A percentile compares a stretch with the other conserved stretches of the same genome.
Conservation (phyloP, 1,140 invertebrate species). For the Coelopa frigida region DNA sequence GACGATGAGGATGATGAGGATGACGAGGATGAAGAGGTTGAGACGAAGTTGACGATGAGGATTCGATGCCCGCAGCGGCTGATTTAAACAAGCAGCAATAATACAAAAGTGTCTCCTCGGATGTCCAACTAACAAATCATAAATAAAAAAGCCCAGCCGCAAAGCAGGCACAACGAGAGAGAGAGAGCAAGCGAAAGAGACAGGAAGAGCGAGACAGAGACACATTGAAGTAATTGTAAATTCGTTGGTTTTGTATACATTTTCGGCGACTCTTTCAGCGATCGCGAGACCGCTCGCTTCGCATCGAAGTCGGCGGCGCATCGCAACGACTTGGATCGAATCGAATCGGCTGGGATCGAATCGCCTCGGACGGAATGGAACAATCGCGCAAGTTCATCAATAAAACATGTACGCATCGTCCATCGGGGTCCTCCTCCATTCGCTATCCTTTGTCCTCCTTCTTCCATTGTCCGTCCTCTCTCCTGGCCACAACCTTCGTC, state of each 20-base stretch:
- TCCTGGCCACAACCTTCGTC: too few species aligned
- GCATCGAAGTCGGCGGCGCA: constrained; percentile 3
- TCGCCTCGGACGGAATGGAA: background rate
- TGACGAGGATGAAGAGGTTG: too few species aligned
- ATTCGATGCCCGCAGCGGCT: too few species aligned
- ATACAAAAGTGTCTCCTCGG: constrained; percentile 15
- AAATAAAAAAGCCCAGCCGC: constrained; percentile 10
- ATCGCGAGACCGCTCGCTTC: too few species aligned
- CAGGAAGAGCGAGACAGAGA: too few species aligned
- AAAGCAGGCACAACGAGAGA: constrained; percentile 3
- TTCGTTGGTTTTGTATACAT: background rate
- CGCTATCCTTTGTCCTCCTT: too few species aligned
- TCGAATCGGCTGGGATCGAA: background rate
- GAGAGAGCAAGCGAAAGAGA: constrained; percentile 1
- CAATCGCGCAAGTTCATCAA: constrained; percentile 11
- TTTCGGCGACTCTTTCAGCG: background rate
- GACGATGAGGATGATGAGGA: too few species aligned
- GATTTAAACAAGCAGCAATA: constrained; percentile 2
- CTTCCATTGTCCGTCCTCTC: too few species aligned
- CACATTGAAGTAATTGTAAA: too few species aligned
- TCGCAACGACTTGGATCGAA: constrained; percentile 1
- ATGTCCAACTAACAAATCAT: constrained; percentile 16
- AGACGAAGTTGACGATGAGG: too few species aligned
- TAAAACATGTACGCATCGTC: constrained; percentile 15
- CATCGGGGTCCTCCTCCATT: background rate